A percentile compares a stretch with the other conserved stretches of the same genome.
phyloP scores from a whole-genome alignment of 2,113 vertebrate genomes.

The Prionailurus viverrinus region DNA sequence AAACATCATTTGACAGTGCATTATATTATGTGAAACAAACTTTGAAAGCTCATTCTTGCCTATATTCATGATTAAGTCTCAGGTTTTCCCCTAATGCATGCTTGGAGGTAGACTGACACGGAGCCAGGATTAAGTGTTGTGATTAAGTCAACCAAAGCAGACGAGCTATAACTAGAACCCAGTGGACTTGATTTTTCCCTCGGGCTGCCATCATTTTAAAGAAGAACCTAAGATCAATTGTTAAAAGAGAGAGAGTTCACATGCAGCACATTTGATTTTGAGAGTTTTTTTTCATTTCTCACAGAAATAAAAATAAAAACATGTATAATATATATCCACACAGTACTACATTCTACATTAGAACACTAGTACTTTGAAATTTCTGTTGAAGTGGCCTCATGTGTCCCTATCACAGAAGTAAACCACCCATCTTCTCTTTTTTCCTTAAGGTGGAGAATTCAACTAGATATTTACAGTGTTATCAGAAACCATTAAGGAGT shows the following conservation, averaged over 20 bases:
- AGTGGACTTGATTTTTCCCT: not conserved
- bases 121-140: not conserved
- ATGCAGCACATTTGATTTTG: not conserved
- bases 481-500: conserved; percentile 30
- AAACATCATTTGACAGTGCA: not conserved
- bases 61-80: not conserved
- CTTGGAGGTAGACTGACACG: not conserved
- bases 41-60: not conserved
- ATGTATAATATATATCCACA: not conserved
- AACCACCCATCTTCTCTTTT: no score
- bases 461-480: conserved; percentile 22
- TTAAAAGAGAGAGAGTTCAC: not conserved
- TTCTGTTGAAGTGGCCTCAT: not conserved
- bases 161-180: not conserved
- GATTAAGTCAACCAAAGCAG: not conserved
- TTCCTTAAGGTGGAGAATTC: not conserved
- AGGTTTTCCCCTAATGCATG: not conserved
- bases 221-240: not conserved
- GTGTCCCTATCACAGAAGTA: not conserved
- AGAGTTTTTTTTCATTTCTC: not conserved
- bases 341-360: not conserved
- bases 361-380: conserved; percentile 21
- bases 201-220: not conserved
- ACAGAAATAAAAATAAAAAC: conserved; percentile 24
- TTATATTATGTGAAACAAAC: not conserved